Evolutionary conservation across 1,140 invertebrate genomes (phyloP), one percentile per base, ranked within the genome.

Genomic region (Drosophila carrolli): DNA sequence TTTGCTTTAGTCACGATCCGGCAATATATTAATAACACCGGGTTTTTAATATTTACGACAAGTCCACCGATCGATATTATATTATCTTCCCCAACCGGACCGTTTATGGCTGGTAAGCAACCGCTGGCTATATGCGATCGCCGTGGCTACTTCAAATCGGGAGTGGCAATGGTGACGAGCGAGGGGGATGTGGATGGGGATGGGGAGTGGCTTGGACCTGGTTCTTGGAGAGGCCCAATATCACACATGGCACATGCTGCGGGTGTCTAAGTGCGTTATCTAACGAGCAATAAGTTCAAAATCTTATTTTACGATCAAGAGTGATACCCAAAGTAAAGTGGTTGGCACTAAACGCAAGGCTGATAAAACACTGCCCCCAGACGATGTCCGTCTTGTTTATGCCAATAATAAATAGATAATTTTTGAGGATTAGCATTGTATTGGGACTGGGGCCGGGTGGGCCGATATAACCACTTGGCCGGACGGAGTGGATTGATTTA

Each of bases 301-400:
- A 89, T 89, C 84, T 90, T 89, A 89, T 89, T 89, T 89, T 89
- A 89, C 81, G 84, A 89, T 89, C 88, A 71, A 47, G 38, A 78
- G 75, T 89, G 77, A 89, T 89, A 89, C 84, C 65, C 70, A 84
- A 81, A 79, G 68, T 74, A 85, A 76, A 81, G 81, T 75, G 76
- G 48, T 37, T 63, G 77, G 65, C 56, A 85, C 59, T 65, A 88
- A 82, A 82, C 57, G 71, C 70, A 56, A 57, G 61, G 68, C 79
- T 86, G 83, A 86, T 88, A 86, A 85, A 77, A 75, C 9, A 5
- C 48, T 46, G 61, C 47, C 61, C 63, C 60, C 48, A 68, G 61
- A 68, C 75, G 56, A 67, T 75, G 73, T 65, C 78, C 59, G 54
- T 48, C 55, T 57, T 67, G 60, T 86, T 88, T 88, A 88, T 86